phyloP scores from a whole-genome alignment of 2,797 vertebrate genomes.

The Anguilla megastoma region DNA sequence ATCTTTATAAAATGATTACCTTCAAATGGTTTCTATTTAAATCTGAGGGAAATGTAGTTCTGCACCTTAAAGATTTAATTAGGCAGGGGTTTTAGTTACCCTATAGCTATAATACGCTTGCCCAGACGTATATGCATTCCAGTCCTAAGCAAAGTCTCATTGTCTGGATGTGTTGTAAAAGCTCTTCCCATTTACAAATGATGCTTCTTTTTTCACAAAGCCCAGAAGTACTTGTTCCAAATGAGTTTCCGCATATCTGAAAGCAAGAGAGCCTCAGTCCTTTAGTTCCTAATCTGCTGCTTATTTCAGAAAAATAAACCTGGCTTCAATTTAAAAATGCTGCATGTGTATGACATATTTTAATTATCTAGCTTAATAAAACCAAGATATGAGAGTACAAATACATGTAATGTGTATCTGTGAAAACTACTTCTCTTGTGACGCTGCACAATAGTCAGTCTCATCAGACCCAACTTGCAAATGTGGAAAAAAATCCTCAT shows the following conservation, averaged over 20 bases:
- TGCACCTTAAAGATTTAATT: background rate
- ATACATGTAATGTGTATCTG: conserved; percentile 4
- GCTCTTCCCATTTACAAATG: background rate
- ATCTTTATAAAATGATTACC: background rate
- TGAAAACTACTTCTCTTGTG: conserved; percentile 3
- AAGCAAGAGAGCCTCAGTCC: background rate
- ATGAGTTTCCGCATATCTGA: background rate
- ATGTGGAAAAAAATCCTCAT: background rate
- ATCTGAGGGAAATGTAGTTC: background rate
- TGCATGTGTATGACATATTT: background rate
- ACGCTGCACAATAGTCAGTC: background rate
- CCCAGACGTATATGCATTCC: conserved; percentile 82
- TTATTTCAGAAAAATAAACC: background rate
- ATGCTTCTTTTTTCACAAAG: background rate
- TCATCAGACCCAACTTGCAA: background rate
- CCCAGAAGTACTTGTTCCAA: background rate
- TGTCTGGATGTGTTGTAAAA: conserved; percentile 8
- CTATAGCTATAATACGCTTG: conserved; percentile 67
- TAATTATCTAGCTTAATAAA: background rate
- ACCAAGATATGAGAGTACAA: background rate
- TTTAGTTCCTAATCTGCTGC: background rate
- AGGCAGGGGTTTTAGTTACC: conserved; percentile 49
- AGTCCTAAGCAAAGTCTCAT: conserved; percentile 51
- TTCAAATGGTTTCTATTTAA: background rate
- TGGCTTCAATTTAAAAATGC: background rate